Base-by-base conservation (phyloP, 1,140 invertebrate genomes). In the Brachionus koreanus region DNA sequence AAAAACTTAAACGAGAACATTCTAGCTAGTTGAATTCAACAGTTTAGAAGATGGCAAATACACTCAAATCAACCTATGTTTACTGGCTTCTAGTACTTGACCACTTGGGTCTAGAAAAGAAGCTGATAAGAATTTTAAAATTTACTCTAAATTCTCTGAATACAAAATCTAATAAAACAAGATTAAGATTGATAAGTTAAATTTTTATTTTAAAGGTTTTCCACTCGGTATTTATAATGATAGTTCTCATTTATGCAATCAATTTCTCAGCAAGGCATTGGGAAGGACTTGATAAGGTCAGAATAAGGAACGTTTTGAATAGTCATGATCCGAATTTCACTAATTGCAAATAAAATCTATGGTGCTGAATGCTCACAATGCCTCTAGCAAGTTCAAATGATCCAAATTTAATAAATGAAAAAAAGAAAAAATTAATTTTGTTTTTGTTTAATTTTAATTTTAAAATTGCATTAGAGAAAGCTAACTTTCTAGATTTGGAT, bases 211-310 rank as follows among this genome's bases (percentile, higher is more conserved):
- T 5, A 52, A 52, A 16, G 46, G 3, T 52, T 29, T 29, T 29
- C 29, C 29, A n/a, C 29, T 52, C 2, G 16, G 19, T 25, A 57
- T 23, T 57, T 57, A 19, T 42, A 10, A 2, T 2, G 29, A 29
- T 42, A 42, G 39, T 42, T 42, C 7, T 19, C 49, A 57, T 57
- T 57, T 57, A 57, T 57, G 49, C 49, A 57, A 57, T 57, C 49
- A 23, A 57, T 57, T 57, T 57, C 49, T 9, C 49, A 57, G 49
- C 19, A 52, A 52, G 49, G 19, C 49, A 7, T n/a, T 3, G 49
- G 49, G 49, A 57, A 57, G 49, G 49, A 57, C 49, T 57, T 57
- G 49, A 57, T 57, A 57, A 57, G 49, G 49, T 57, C 49, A 57
- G 19, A 57, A 57, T 29, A 57, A 57, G 49, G 19, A 57, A 57